Percentiles rank a stretch among this genome's conserved stretches.
Evolutionary conservation across 2,113 vertebrate species (phyloP).

Genomic region (Tretioscincus oriximinensis): DNA sequence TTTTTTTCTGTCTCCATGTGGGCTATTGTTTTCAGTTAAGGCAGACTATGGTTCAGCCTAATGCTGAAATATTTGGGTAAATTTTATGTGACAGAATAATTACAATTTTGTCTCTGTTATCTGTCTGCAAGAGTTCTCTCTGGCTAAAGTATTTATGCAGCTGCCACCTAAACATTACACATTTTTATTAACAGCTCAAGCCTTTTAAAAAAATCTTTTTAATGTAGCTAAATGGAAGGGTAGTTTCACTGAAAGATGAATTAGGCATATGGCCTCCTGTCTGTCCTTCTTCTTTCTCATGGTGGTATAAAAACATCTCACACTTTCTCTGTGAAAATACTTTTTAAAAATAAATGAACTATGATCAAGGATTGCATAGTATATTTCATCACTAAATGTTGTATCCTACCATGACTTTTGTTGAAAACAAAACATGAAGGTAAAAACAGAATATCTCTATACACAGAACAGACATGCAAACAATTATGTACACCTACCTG

Average conservation of each 20-base stretch:
- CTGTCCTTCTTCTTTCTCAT: background rate
- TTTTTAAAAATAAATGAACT: background rate
- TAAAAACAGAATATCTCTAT: background rate
- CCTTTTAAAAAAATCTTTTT: background rate
- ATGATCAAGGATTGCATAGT: background rate
- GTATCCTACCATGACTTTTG: background rate
- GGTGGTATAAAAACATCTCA: background rate
- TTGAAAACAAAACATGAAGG: background rate
- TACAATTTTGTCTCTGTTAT: background rate
- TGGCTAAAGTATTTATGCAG: slow-evolving; percentile 31
- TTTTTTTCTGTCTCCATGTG: background rate
- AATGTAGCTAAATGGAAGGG: background rate
- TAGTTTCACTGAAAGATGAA: background rate
- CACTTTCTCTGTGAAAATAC: background rate
- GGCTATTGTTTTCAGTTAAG: slow-evolving; percentile 24
- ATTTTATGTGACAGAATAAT: slow-evolving; percentile 16
- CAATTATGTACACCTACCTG: too few species aligned
- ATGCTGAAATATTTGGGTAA: slow-evolving; percentile 31
- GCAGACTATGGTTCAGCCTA: background rate
- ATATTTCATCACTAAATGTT: background rate
- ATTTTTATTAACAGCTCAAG: background rate
- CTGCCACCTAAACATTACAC: background rate
- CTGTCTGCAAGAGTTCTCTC: slow-evolving; percentile 15
- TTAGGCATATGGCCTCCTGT: background rate
- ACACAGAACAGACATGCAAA: too few species aligned